These are phyloP conservation scores for Aix galericulata DNA, from an alignment of 2,113 vertebrate species.

Conservation along the genomic window DNA sequence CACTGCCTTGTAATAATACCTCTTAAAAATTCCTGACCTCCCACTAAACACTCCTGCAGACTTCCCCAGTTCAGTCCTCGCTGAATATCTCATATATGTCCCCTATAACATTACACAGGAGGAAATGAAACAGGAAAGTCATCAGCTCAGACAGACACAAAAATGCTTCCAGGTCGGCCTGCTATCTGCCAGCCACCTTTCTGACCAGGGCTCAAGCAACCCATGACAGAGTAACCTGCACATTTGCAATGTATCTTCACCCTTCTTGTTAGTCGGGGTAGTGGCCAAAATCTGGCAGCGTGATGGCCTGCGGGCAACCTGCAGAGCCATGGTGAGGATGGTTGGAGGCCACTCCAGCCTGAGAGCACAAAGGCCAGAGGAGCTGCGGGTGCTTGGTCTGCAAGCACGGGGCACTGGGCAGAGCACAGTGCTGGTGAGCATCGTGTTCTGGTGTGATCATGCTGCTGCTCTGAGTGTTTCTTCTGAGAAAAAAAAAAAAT, in stretches of 20 bases:
- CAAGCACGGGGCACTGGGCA: too few species aligned
- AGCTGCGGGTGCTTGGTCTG: too few species aligned
- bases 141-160: slow-evolving; percentile 54
- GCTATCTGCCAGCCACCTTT: slow-evolving; percentile 64
- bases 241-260: neutral
- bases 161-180: slow-evolving; percentile 54
- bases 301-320: neutral
- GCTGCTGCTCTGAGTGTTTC: too few species aligned
- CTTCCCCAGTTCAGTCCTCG: slow-evolving; percentile 32
- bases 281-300: neutral
- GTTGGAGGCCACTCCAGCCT: too few species aligned
- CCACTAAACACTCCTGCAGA: slow-evolving; percentile 63
- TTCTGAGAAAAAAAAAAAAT: too few species aligned
- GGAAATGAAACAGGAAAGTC: slow-evolving; percentile 62
- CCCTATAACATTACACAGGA: slow-evolving; percentile 53
- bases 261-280: neutral
- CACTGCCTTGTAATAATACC: slow-evolving; percentile 65
- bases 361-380: too few species aligned
- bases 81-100: slow-evolving; percentile 37
- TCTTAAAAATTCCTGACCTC: slow-evolving; percentile 77
- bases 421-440: too few species aligned
- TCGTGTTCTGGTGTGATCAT: too few species aligned
- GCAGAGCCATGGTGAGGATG: neutral
- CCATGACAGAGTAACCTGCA: neutral
- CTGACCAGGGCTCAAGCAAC: slow-evolving; percentile 55